Evolutionary conservation across 2,888 invertebrate species (phyloP), one percentile per base, ranked within the genome.

Genomic region (Malthinus seriepunctatus): DNA sequence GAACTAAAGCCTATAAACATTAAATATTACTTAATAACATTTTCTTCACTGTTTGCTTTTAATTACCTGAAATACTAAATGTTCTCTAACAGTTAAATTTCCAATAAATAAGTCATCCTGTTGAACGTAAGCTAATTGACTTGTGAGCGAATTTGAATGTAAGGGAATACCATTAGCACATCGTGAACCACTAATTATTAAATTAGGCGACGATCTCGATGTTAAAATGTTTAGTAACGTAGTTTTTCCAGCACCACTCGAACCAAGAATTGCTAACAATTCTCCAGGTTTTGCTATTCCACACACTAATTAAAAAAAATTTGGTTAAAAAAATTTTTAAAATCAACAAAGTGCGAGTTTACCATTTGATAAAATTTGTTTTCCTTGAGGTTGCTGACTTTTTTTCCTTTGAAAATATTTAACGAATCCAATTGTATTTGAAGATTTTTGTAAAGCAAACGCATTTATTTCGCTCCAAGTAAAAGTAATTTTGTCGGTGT

Each of bases 101-200:
- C 93, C 93, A 66, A 96, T 90, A 75, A 97, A 97, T 49, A 96
- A 80, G 77, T 97, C 96, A 70, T 95, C 91, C 75, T 97, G 97
- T 73, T 96, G 95, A 0, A 97, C 95, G 70, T 96, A 97, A 0
- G 93, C 95, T 11, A 92, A 91, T 23, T 91, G 82, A 6, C 90
- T 88, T 51, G 88, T 88, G 71, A 91, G 82, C 37, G 86, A 85
- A 59, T 86, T 86, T 10, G 89, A 84, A 8, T 86, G 86, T 1
- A 91, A 87, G 3, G 87, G 86, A 69, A 86, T 83, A 0, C 94
- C 95, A 71, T 96, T 96, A 10, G 93, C 78, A 49, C 82, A 82
- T 65, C 84, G 76, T 23, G 78, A 73, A 8, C 86, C 86, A n/a
- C 81, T 81, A 38, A 90, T 84, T 12, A 86, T 83, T 1, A 91